Evolutionary conservation across 2,888 invertebrate species (phyloP).

Genomic region (Melanotus villosus): DNA sequence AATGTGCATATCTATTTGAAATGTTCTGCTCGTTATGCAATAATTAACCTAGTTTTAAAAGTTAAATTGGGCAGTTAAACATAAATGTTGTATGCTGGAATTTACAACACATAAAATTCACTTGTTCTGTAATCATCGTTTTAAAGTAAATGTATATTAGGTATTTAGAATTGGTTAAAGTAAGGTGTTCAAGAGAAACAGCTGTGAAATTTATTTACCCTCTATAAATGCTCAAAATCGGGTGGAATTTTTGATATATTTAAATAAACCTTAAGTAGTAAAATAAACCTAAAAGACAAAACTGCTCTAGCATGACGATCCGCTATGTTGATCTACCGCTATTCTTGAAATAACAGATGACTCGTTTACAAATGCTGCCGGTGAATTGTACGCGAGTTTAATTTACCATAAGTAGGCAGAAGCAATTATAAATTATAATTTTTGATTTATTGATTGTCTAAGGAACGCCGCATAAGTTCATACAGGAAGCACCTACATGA

Average conservation of each 20-base stretch:
- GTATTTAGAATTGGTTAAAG: too few relatives aligned
- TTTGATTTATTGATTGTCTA: too few relatives aligned
- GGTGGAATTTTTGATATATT: not conserved
- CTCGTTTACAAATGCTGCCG: not conserved
- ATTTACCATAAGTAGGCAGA: not conserved
- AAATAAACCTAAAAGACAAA: not conserved
- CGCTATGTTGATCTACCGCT: not conserved
- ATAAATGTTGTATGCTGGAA: conserved; percentile 3
- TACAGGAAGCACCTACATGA: too few relatives aligned
- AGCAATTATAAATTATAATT: too few relatives aligned
- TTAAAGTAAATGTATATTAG: conserved; percentile 5
- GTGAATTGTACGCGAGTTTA: not conserved
- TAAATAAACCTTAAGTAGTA: not conserved
- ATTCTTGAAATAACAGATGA: not conserved
- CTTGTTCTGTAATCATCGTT: conserved; percentile 7
- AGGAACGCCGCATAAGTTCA: too few relatives aligned
- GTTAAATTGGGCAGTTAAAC: conserved; percentile 24
- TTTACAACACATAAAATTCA: conserved; percentile 5
- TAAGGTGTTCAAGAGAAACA: too few relatives aligned
- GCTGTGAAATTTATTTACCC: too few relatives aligned
- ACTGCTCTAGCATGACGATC: not conserved
- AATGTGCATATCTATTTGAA: not conserved
- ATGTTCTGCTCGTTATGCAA: conserved; percentile 3
- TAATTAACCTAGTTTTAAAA: conserved; percentile 22
- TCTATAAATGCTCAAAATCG: too few relatives aligned